Evolutionary conservation across 2,888 invertebrate genomes (phyloP).

Genomic region (Physocephala rufipes): DNA sequence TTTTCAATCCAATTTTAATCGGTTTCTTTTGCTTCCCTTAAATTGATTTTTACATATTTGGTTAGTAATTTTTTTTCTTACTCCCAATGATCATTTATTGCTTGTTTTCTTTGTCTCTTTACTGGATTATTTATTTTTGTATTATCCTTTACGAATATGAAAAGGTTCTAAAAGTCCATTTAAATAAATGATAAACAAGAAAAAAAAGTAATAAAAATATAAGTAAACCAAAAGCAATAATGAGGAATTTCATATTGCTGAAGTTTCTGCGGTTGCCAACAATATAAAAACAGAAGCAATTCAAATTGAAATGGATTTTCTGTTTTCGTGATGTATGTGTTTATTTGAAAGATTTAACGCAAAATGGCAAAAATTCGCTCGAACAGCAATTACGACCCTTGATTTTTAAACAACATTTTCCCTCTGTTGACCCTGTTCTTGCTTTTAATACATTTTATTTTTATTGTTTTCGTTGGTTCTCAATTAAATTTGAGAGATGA

Average conservation of each 20-base stretch:
- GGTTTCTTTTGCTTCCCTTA: neutral
- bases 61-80: no score
- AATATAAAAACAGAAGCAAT: slow-evolving; percentile 20
- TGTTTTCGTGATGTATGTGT: neutral
- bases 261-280: slow-evolving; percentile 3
- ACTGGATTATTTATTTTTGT: no score
- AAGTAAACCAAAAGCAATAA: neutral
- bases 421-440: neutral
- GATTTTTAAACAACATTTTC: neutral
- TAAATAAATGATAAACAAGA: no score
- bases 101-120: no score
- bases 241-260: slow-evolving; percentile 1
- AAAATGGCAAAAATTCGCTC: neutral
- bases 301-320: slow-evolving; percentile 9
- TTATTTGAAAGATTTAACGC: neutral
- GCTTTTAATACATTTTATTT: neutral
- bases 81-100: no score
- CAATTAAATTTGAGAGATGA: neutral
- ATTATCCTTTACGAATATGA: no score
- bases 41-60: no score
- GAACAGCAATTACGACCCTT: neutral
- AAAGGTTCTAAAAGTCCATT: no score
- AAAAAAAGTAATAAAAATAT: no score
- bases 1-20: neutral
- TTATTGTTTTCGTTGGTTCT: neutral